Conservation (phyloP, 2,888 invertebrate species). For the Nysson spinosus region DNA sequence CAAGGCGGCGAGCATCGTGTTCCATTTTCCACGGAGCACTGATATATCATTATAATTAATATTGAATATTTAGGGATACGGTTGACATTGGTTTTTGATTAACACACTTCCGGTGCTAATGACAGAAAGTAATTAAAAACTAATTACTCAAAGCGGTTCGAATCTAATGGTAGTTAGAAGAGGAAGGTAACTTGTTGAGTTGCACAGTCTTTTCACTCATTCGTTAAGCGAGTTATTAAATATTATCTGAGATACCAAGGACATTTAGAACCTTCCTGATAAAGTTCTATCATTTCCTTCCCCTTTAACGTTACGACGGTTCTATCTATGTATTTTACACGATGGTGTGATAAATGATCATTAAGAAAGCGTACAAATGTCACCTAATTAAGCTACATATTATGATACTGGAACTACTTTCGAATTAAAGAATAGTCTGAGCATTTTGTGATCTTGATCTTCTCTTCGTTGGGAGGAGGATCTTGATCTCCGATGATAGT, state of each 20-base stretch:
- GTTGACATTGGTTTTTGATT: too few relatives aligned
- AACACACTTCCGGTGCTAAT: too few relatives aligned
- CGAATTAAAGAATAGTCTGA: constrained; percentile 7
- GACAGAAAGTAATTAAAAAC: too few relatives aligned
- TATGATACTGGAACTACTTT: constrained; percentile 1
- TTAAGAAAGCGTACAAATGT: constrained; percentile 40
- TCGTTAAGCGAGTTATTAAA: constrained; percentile 14
- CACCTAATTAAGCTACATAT: constrained; percentile 37
- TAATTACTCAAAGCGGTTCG: too few relatives aligned
- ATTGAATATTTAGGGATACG: too few relatives aligned
- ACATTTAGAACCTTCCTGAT: not conserved
- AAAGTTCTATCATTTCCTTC: constrained; percentile 13
- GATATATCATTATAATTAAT: too few relatives aligned
- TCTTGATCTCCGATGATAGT: too few relatives aligned
- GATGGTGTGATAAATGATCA: constrained; percentile 27
- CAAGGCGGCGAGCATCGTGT: too few relatives aligned
- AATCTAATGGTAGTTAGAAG: constrained; percentile 27
- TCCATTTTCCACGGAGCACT: constrained; percentile 16
- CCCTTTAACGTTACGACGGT: constrained; percentile 31
- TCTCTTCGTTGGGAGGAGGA: too few relatives aligned
- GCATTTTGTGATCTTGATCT: too few relatives aligned
- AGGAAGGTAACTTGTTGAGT: constrained; percentile 42
- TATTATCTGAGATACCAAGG: constrained; percentile 10
- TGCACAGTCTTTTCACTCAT: constrained; percentile 33
- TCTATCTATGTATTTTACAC: constrained; percentile 33